phyloP scores from a whole-genome alignment of 2,888 invertebrate genomes.

The Drosophila mulleri region DNA sequence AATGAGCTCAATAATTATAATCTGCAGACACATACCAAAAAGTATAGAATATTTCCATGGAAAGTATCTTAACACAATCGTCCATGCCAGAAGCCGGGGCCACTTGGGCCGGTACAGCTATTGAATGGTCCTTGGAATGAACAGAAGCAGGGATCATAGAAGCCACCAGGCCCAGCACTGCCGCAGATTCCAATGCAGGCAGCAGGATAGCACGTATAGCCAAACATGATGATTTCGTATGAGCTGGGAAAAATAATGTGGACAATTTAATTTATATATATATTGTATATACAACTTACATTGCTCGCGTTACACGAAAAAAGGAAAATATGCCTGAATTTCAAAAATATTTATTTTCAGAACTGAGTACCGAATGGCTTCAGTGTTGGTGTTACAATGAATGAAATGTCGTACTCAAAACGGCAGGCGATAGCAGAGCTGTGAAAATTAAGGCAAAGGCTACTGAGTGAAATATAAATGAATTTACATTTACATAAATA shows the following conservation, averaged over 20 bases:
- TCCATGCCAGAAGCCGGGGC: constrained; percentile 53
- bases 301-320: constrained; percentile 29
- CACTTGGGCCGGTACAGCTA: constrained; percentile 47
- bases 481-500: no score
- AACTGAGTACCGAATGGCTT: constrained; percentile 24
- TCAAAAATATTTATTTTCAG: constrained; percentile 26
- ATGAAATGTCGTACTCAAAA: no score
- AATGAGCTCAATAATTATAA: background rate
- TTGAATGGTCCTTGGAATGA: constrained; percentile 53
- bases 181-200: constrained; percentile 56
- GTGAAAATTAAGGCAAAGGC: constrained; percentile 6
- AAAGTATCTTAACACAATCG: constrained; percentile 29
- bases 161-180: constrained; percentile 49
- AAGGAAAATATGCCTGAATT: constrained; percentile 21
- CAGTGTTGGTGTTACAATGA: constrained; percentile 24
- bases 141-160: constrained; percentile 53
- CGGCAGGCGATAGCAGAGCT: no score
- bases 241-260: constrained; percentile 8
- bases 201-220: constrained; percentile 51
- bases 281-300: constrained; percentile 12
- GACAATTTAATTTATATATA: background rate
- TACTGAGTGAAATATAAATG: constrained; percentile 5
- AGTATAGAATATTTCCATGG: background rate
- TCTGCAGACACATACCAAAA: background rate
- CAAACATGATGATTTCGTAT: constrained; percentile 35